Base-by-base conservation (phyloP, 2,797 vertebrate genomes). In the Ptychobarbus kaznakovi region DNA sequence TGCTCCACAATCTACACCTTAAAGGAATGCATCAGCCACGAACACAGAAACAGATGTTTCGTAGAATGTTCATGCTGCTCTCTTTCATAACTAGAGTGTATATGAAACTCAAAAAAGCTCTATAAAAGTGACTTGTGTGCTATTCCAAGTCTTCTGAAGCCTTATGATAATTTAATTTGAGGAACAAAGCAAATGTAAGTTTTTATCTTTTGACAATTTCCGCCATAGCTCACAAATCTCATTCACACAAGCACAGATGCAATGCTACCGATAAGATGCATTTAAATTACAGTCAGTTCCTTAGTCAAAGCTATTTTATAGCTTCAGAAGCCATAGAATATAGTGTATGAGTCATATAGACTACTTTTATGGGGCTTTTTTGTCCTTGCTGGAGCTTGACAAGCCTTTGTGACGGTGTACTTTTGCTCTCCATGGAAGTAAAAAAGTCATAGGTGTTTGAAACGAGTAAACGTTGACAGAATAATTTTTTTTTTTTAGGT, bases 361-460 rank as follows among this genome's bases (percentile, higher is more conserved):
- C 46, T 0, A 6, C 65, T 65, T 8, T 58, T 28, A 22, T 84
- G 35, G 58, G n/a, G 22, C n/a, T 13, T 63, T 63, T 68, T 51
- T 79, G 56, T 44, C n/a, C 38, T 79, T 79, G 15, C 25, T 81
- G 44, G 32, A 81, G 44, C 18, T 80, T 68, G 44, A 38, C 79
- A 80, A 20, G 28, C 61, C 28, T 10, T 68, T 22, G 5, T 68
- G 25, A 66, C 16, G 0, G 18, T 80, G 56, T 35, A 49, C 20
- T 77, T 40, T 58, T 40, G 51, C 58, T 25, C 35, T 58, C 11
- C 35, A 77, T 4, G 12, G 51, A 40, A 40, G 35, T 58, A 58
- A 77, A 22, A 38, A 77, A 61, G 53, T 61, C 75, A 40, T 32
- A 53, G 11, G 7, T 32, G 20, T 58, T 58, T 40, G 32, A 51